Evolutionary conservation across 2,797 vertebrate species (phyloP).

Genomic region (Myripristis murdjan): DNA sequence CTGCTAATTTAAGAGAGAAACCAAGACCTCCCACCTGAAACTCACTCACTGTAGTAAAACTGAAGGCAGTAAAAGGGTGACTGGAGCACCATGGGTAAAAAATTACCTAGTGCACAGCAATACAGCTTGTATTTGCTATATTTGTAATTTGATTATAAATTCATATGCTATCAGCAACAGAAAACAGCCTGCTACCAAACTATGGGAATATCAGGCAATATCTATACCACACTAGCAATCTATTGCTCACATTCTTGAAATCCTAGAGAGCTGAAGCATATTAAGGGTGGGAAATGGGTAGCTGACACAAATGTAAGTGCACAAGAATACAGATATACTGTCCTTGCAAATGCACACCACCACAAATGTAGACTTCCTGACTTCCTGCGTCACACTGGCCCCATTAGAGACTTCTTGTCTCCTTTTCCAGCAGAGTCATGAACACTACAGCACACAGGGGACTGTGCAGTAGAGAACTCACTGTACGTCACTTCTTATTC

Average conservation of each 20-base stretch:
- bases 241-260: constrained; percentile 3
- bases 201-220: background rate
- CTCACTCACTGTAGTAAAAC: background rate
- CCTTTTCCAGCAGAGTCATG: background rate
- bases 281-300: background rate
- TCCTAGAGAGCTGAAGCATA: background rate
- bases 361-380: background rate
- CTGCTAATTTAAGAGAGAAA: background rate
- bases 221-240: background rate
- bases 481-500: background rate
- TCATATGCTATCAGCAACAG: background rate
- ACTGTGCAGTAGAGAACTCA: background rate
- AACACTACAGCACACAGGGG: background rate
- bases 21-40: background rate
- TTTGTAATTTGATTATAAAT: background rate
- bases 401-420: background rate
- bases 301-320: constrained; percentile 5
- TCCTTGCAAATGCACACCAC: background rate
- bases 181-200: background rate
- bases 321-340: background rate
- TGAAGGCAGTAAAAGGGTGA: background rate
- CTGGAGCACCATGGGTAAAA: background rate
- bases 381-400: background rate
- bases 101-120: background rate
- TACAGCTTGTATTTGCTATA: background rate